A percentile compares a stretch with the other conserved stretches of the same genome.
Evolutionary conservation across 2,888 invertebrate genomes (phyloP).

Genomic region (Iselma pallidipennis): DNA sequence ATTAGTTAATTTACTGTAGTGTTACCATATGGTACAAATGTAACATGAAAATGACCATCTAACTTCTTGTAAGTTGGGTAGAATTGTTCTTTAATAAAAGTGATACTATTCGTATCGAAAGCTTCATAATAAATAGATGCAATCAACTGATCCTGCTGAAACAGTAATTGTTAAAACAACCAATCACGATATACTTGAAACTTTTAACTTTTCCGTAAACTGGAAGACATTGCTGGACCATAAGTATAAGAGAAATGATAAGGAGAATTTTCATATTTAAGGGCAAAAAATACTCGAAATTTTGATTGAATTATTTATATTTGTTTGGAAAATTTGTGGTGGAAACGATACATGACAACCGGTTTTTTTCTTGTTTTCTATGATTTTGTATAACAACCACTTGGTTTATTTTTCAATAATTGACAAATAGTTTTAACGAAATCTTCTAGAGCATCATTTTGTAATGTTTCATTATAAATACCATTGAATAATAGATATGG

Average conservation of each 20-base stretch:
- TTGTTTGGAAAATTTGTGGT: neutral
- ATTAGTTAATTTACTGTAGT: slow-evolving; percentile 25
- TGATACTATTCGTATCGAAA: slow-evolving; percentile 58
- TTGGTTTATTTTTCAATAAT: neutral
- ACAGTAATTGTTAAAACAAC: neutral
- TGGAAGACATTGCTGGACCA: no score
- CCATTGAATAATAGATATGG: slow-evolving; percentile 25
- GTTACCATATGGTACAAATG: slow-evolving; percentile 39
- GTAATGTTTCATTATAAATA: slow-evolving; percentile 9
- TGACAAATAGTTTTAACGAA: slow-evolving; percentile 18
- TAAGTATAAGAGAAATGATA: no score
- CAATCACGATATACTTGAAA: no score
- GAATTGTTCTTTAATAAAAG: slow-evolving; percentile 56
- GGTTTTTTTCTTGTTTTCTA: neutral
- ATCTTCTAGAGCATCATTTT: slow-evolving; percentile 15
- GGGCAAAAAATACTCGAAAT: neutral
- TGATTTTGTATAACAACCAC: neutral
- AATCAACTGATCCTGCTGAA: neutral
- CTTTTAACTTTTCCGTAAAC: no score
- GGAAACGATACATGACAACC: neutral
- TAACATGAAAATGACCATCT: slow-evolving; percentile 12
- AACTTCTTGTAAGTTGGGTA: slow-evolving; percentile 40
- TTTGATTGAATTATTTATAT: neutral
- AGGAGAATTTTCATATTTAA: no score
- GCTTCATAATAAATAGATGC: slow-evolving; percentile 59